Conservation (phyloP, 2,113 vertebrate species). For the Lagopus leucura region DNA sequence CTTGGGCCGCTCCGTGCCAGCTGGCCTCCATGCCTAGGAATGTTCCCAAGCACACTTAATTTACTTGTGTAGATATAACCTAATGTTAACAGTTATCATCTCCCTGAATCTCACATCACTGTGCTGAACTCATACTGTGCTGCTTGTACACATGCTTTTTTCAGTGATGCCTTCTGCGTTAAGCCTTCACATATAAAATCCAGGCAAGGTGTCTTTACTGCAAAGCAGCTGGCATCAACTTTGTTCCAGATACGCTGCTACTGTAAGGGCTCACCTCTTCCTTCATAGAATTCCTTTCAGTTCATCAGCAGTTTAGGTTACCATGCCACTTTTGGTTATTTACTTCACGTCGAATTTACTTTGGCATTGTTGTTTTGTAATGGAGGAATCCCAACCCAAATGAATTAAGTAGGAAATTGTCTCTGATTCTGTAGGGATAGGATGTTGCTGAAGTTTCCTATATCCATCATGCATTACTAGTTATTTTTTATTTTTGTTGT, state of each 20-base stretch:
- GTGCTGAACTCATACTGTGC: background rate
- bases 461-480: background rate
- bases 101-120: background rate
- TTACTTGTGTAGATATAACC: slow-evolving; percentile 25
- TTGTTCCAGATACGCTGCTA: rapidly evolving
- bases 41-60: slow-evolving; percentile 59
- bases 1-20: background rate
- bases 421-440: background rate
- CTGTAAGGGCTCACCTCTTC: background rate
- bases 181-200: rapidly evolving
- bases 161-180: background rate
- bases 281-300: background rate
- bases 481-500: background rate
- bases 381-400: background rate
- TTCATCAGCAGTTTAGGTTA: background rate
- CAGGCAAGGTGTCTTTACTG: background rate
- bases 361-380: background rate
- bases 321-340: background rate
- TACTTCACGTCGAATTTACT: background rate
- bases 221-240: background rate
- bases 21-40: slow-evolving; percentile 44
- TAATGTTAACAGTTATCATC: slow-evolving; percentile 19
- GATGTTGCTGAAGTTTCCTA: background rate
- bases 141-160: background rate
- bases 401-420: background rate